Evolutionary conservation across 30 jellyfish, hydroid and myxozoan genomes (phyloP).

Genomic region (Rhopilema esculentum): DNA sequence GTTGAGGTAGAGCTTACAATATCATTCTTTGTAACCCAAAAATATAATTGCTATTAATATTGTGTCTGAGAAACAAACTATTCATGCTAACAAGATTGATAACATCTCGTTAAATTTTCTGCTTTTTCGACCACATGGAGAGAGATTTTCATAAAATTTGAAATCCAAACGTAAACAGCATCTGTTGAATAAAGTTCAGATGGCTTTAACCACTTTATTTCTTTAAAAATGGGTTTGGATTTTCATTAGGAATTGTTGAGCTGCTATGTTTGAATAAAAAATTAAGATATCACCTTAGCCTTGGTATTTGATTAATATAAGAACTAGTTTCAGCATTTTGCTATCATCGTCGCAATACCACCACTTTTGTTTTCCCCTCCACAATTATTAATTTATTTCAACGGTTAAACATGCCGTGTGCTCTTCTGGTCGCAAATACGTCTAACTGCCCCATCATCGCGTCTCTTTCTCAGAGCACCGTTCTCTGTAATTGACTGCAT

Average conservation of each 20-base stretch:
- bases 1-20: neutral
- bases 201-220: constrained; percentile 16
- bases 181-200: neutral
- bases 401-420: neutral
- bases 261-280: neutral
- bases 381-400: neutral
- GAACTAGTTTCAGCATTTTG: neutral
- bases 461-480: neutral
- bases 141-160: neutral
- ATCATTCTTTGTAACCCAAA: neutral
- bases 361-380: neutral
- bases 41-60: neutral
- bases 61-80: neutral
- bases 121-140: constrained; percentile 38
- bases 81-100: constrained; percentile 8
- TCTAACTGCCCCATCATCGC: neutral
- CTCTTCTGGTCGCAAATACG: neutral
- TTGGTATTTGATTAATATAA: neutral
- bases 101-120: neutral
- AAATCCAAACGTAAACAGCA: constrained; percentile 17
- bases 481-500: neutral
- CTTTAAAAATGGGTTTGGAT: constrained; percentile 4
- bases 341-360: neutral
- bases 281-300: neutral
- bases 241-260: neutral